Conservation (phyloP, 2,113 vertebrate species). For the Xenotilapia longispinis region DNA sequence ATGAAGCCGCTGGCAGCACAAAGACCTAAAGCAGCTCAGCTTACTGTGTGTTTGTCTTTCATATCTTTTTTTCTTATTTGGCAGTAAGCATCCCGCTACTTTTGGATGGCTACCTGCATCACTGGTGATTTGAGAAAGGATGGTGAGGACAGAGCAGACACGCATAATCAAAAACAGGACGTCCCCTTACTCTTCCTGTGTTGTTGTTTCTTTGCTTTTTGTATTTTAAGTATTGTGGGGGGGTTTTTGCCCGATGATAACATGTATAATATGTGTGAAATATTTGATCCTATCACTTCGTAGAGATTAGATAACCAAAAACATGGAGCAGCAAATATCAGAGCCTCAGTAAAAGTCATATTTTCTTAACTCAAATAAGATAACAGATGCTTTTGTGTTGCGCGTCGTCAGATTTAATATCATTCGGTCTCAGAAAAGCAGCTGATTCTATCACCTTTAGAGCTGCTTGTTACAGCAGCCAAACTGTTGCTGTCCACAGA, state of each 20-base stretch:
- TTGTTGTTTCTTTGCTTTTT: neutral
- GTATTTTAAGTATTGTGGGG: rapidly evolving
- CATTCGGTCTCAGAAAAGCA: neutral
- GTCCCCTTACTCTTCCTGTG: neutral
- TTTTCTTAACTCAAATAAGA: neutral
- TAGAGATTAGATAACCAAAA: neutral
- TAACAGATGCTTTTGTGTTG: neutral
- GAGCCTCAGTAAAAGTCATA: neutral
- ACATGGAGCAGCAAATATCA: neutral
- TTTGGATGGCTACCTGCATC: neutral
- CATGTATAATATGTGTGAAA: neutral
- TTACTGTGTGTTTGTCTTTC: constrained; percentile 23
- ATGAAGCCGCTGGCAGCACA: constrained; percentile 18
- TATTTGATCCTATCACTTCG: neutral
- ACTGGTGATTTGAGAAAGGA: neutral
- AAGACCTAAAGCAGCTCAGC: constrained; percentile 12
- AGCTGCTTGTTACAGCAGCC: neutral
- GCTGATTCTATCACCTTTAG: neutral
- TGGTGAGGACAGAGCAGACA: neutral
- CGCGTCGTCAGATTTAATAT: neutral
- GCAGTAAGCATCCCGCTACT: neutral
- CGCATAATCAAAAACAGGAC: neutral
- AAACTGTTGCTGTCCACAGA: neutral
- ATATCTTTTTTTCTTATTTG: neutral
- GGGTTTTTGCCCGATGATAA: rapidly evolving